A percentile compares a stretch with the other conserved stretches of the same genome.
phyloP scores from a whole-genome alignment of 2,797 vertebrate species.

The Phaenicophaeus curvirostris region DNA sequence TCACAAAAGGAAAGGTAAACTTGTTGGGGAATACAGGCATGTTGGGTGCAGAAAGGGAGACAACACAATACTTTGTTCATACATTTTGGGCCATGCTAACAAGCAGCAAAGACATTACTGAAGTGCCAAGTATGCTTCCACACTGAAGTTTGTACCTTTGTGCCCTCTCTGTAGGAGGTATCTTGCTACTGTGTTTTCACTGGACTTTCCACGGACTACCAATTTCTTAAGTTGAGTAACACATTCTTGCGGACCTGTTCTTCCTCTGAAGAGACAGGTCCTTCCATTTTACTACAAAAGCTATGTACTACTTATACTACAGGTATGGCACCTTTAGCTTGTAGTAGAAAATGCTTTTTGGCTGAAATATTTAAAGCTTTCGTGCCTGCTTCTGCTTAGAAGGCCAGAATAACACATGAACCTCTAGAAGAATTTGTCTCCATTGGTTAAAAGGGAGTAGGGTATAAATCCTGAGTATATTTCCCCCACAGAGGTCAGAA shows the following conservation, averaged over 20 bases:
- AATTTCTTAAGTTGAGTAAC: neutral
- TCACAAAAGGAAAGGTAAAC: neutral
- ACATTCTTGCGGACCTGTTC: neutral
- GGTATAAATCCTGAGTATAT: neutral
- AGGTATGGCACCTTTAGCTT: neutral
- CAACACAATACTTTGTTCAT: neutral
- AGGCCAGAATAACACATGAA: neutral
- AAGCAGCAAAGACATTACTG: neutral
- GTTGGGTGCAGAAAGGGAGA: neutral
- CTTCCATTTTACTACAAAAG: neutral
- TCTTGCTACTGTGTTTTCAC: neutral
- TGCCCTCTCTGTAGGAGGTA: neutral
- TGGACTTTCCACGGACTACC: neutral
- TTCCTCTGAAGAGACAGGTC: neutral
- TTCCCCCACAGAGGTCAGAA: neutral
- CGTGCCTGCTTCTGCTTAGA: neutral
- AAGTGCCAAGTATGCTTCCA: neutral
- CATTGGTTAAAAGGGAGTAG: neutral
- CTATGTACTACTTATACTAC: neutral
- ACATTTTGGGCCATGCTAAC: neutral
- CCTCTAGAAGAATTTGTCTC: neutral
- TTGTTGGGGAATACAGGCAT: neutral
- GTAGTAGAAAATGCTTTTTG: neutral
- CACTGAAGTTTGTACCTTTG: neutral
- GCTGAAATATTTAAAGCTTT: neutral